phyloP scores from a whole-genome alignment of 30 jellyfish, hydroid and myxozoan genomes.

The Sanderia malayensis region DNA sequence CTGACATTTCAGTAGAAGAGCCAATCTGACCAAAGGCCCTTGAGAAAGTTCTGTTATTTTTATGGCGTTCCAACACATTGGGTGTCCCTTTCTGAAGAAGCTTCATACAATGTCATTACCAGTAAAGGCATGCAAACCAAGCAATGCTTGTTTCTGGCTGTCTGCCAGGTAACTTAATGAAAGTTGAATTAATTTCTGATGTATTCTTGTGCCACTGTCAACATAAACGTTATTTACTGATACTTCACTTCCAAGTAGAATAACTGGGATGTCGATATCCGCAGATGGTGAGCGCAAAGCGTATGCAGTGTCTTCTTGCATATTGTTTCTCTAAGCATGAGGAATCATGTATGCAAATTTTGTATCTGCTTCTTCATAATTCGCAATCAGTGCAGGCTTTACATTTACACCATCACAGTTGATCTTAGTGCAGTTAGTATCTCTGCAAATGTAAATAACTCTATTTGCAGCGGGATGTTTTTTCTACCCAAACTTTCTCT shows the following conservation, averaged over 20 bases:
- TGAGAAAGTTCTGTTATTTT: constrained; percentile 28
- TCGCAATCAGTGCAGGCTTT: constrained; percentile 11
- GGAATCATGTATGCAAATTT: constrained; percentile 47
- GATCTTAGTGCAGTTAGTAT: constrained; percentile 14
- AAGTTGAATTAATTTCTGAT: constrained; percentile 30
- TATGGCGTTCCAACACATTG: constrained; percentile 37
- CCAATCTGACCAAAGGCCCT: constrained; percentile 48
- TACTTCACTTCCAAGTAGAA: constrained; percentile 26
- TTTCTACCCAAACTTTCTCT: constrained; percentile 43
- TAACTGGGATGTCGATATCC: constrained; percentile 26
- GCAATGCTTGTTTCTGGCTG: constrained; percentile 24
- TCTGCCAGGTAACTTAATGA: constrained; percentile 12
- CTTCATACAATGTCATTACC: constrained; percentile 36
- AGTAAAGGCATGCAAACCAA: constrained; percentile 36
- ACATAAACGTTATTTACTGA: constrained; percentile 30
- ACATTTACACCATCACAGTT: background rate
- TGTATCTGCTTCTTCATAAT: constrained; percentile 48
- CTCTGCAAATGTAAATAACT: constrained; percentile 41
- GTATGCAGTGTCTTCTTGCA: constrained; percentile 41
- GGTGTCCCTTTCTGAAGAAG: constrained; percentile 45
- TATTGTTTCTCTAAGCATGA: constrained; percentile 37
- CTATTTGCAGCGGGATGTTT: constrained; percentile 22
- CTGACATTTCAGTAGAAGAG: constrained; percentile 36
- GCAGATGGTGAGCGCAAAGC: constrained; percentile 34
- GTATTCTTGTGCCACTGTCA: constrained; percentile 52